phyloP scores from a whole-genome alignment of 2,888 invertebrate species.

The Bursaphelenchus okinawaensis region DNA sequence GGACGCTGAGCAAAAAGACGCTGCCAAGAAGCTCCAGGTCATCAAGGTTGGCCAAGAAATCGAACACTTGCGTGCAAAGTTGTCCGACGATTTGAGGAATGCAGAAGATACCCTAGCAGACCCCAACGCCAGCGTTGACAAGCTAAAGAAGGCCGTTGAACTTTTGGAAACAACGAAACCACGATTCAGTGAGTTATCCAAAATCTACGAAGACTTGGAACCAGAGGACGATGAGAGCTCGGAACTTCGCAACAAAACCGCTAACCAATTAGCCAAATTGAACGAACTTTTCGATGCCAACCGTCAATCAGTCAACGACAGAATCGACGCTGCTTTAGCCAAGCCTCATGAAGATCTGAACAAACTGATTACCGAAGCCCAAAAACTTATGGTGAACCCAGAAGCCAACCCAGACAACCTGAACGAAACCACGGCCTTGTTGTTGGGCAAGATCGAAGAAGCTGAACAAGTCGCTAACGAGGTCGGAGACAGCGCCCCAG shows the following conservation, averaged over 20 bases:
- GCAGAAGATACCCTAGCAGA: slow-evolving; percentile 8
- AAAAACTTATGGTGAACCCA: slow-evolving; percentile 15
- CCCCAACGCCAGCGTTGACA: slow-evolving; percentile 12
- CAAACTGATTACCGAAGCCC: slow-evolving; percentile 19
- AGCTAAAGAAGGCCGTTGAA: slow-evolving; percentile 12
- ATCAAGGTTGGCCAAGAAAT: slow-evolving; percentile 13
- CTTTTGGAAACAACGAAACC: slow-evolving; percentile 2
- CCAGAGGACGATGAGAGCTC: slow-evolving; percentile 6
- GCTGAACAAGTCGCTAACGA: slow-evolving; percentile 18
- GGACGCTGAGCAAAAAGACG: slow-evolving; percentile 14
- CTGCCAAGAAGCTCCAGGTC: slow-evolving; percentile 12
- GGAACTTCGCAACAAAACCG: slow-evolving; percentile 10
- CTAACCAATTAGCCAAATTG: slow-evolving; percentile 12
- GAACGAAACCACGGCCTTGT: slow-evolving; percentile 7
- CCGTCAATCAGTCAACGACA: slow-evolving; percentile 13
- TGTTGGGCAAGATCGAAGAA: slow-evolving; percentile 6
- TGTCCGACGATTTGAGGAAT: slow-evolving; percentile 11
- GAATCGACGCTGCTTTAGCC: slow-evolving; percentile 10
- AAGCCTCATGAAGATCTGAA: slow-evolving; percentile 15
- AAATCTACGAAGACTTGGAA: slow-evolving; percentile 4
- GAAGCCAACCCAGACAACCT: slow-evolving; percentile 27
- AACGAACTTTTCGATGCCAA: slow-evolving; percentile 11
- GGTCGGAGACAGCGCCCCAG: slow-evolving; percentile 1
- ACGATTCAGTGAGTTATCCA: neutral
- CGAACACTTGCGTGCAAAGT: neutral